Evolutionary conservation across 2,888 invertebrate genomes (phyloP).

Genomic region (Rutpela maculata): DNA sequence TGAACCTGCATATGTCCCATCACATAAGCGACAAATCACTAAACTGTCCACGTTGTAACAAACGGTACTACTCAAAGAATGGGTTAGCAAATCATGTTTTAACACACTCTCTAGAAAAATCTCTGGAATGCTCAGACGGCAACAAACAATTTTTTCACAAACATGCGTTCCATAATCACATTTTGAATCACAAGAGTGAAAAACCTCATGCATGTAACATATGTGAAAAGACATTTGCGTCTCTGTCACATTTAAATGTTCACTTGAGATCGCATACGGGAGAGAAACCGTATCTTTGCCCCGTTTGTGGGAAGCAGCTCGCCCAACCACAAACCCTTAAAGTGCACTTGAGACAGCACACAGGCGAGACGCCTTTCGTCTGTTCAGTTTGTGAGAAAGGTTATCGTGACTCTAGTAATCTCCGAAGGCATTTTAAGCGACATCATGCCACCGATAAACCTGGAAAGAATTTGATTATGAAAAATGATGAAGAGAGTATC

Average conservation of each 20-base stretch:
- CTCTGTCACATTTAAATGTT: slow-evolving; percentile 64
- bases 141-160: slow-evolving; percentile 20
- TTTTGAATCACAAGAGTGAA: slow-evolving; percentile 19
- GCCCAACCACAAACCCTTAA: slow-evolving; percentile 69
- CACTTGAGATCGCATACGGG: slow-evolving; percentile 69
- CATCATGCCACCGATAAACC: slow-evolving; percentile 21
- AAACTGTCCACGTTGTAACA: slow-evolving; percentile 33
- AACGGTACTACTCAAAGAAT: slow-evolving; percentile 29
- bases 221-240: slow-evolving; percentile 57
- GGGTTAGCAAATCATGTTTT: slow-evolving; percentile 23
- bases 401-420: slow-evolving; percentile 49
- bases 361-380: slow-evolving; percentile 66
- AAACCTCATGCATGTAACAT: slow-evolving; percentile 50
- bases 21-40: slow-evolving; percentile 19
- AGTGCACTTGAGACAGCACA: slow-evolving; percentile 70
- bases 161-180: slow-evolving; percentile 19
- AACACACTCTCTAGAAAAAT: slow-evolving; percentile 7
- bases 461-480: neutral
- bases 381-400: slow-evolving; percentile 66
- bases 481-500: neutral
- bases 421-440: slow-evolving; percentile 42
- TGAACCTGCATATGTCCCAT: slow-evolving; percentile 33
- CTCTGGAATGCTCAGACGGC: slow-evolving; percentile 23
- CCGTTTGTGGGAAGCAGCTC: slow-evolving; percentile 68
- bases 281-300: slow-evolving; percentile 69